Base-by-base conservation (phyloP, 2,113 vertebrate genomes). In the Gambusia holbrooki region DNA sequence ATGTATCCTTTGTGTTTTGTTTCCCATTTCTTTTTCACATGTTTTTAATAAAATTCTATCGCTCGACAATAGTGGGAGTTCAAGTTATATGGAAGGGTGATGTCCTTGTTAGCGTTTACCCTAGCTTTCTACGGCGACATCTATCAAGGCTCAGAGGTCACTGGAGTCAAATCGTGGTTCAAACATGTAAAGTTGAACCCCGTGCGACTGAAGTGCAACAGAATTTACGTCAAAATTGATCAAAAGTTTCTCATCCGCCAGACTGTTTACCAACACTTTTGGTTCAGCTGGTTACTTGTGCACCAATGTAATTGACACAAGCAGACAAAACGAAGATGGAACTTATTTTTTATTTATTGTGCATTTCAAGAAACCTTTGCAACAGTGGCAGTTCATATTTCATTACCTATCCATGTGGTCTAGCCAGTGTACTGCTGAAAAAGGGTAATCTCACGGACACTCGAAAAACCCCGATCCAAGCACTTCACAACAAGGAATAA, bases 371-470 rank as follows among this genome's bases (percentile, higher is more conserved):
- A n/a, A 25, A 25, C 8, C 0, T 58, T 3, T n/a, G 2, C 3
- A 9, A n/a, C 17, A 58, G 22, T 11, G 25, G 51, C n/a, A 25
- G 51, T 58, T 25, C 25, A n/a, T 58, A 58, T 25, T 25, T 25
- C 17, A 25, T 58, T 58, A 58, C 8, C 51, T 11, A 25, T 5
- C 45, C 5, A 22, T 8, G 51, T 25, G 10, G 17, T 54, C 6
- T 54, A 25, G 19, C n/a, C 51, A 58, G 51, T 54, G 51, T n/a
- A 58, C 3, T 12, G 35, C 35, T 37, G 10, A 37, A 37, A 37
- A 37, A 12, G 35, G 35, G 35, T 87, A 90, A 87, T 73, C 76
- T 82, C 74, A 76, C 62, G 79, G 66, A 71, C 71, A 81, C 69
- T 69, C 28, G 2, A 48, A 78, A 82, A 77, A 77, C 75, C 74